Percentiles rank a stretch among this genome's conserved stretches.
These are phyloP conservation scores for Hylia prasina DNA, from an alignment of 2,113 vertebrate species.

Conservation along the genomic window DNA sequence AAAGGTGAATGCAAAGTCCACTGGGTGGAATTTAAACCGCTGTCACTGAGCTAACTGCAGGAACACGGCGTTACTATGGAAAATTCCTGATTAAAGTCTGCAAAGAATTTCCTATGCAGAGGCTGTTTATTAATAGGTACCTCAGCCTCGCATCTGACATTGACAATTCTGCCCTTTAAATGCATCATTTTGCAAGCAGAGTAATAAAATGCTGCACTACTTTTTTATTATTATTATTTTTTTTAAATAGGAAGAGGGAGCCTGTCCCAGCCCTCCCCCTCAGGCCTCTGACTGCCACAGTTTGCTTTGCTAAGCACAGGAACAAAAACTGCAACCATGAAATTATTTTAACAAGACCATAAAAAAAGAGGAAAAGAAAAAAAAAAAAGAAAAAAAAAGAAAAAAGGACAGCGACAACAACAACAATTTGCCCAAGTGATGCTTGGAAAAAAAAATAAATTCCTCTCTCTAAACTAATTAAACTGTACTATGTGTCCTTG, in stretches of 20 bases:
- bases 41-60: slow-evolving; percentile 41
- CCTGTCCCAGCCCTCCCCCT: slow-evolving; percentile 30
- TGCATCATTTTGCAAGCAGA: slow-evolving; percentile 57
- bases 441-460: slow-evolving; percentile 39
- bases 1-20: slow-evolving; percentile 52
- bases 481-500: slow-evolving; percentile 73
- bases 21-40: slow-evolving; percentile 62
- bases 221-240: background rate
- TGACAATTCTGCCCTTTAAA: slow-evolving; percentile 67
- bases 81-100: slow-evolving; percentile 73
- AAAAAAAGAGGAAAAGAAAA: slow-evolving; percentile 8
- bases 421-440: slow-evolving; percentile 66
- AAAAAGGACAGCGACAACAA: background rate
- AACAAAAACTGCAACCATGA: slow-evolving; percentile 69
- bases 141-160: slow-evolving; percentile 62
- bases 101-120: slow-evolving; percentile 65
- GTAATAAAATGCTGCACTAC: slow-evolving; percentile 36
- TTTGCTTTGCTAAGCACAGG: slow-evolving; percentile 66
- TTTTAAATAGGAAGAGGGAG: background rate
- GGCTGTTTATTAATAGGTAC: slow-evolving; percentile 69
- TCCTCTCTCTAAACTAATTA: slow-evolving; percentile 72
- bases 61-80: slow-evolving; percentile 69
- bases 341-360: slow-evolving; percentile 73
- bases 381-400: slow-evolving; percentile 19
- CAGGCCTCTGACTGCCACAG: slow-evolving; percentile 32